Base-by-base conservation (phyloP, 2,797 vertebrate genomes). In the Galago senegalensis region DNA sequence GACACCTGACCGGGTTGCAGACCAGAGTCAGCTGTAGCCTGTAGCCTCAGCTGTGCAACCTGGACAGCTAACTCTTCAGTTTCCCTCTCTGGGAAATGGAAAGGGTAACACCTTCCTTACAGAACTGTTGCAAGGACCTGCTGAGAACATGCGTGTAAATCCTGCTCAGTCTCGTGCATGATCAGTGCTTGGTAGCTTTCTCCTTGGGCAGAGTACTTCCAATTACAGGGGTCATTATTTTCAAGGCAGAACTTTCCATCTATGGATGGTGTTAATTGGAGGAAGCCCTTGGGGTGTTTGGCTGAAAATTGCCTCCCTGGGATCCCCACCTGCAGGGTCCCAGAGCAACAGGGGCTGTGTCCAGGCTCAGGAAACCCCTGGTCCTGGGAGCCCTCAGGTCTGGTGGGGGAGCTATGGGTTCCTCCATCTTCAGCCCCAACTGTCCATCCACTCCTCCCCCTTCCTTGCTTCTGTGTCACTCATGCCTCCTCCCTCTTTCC, bases 401-500 rank as follows among this genome's bases (percentile, higher is more conserved):
- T 37, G 29, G 60, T 29, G 58, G 0, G 3, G 73, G 81, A 63
- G 43, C 60, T 58, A 9, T 7, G 61, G 58, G 25, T 18, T 25
- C 46, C 70, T 40, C 27, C n/a, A 25, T 58, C 69, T 56, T 56
- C 0, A 0, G 21, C 53, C 40, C 73, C 72, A 18, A 60, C 67
- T 40, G 58, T 90, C 94, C 21, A 6, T 69, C 72, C 40, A 1
- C 46, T 31, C 46, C 75, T 84, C 56, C 72, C 80, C 40, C 3
- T 70, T 31, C 34, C 67, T 87, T 76, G 46, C 49, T 25, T 58
- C 75, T 53, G 11, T 43, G 79, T 81, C 90, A 83, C 82, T 82
- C 90, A 56, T 8, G 0, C 85, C 85, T 93, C 80, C 87, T 85
- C 79, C 70, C 27, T 89, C 58, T 88, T 92, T 91, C 77, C 53